Base-by-base conservation (phyloP, 1,140 invertebrate genomes). In the Manduca sexta region DNA sequence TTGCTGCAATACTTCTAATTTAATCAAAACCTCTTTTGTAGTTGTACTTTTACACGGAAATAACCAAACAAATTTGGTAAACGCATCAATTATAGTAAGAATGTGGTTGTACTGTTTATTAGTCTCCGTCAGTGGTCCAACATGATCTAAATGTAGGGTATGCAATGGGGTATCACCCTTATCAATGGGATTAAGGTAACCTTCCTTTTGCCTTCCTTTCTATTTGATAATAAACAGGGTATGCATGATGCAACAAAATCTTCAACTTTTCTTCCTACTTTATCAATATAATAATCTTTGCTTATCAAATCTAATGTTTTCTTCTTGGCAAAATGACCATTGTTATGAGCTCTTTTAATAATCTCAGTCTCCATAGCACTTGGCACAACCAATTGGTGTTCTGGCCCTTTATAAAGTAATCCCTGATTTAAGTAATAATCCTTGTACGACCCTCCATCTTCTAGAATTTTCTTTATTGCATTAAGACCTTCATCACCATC, bases 171-270 rank as follows among this genome's bases (percentile, higher is more conserved):
- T 17, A 13, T 59, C 39, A 10, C 41, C 51, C 39, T 81, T 79
- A 3, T 63, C 53, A 11, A 75, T 75, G 0, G 64, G 51, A 35
- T 64, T 45, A 0, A 82, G 30, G 16, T 68, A 69, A n/a, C 73
- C 73, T 57, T 84, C 72, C 31, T 71, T 47, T 82, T 86, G 14
- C 78, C 78, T 33, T 49, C 18, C 43, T 86, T 84, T 12, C 54
- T 71, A 8, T 60, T 59, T 5, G 63, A 60, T 42, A 85, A 50
- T 8, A 86, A 60, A 45, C 75, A 86, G 11, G 55, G 55, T 11
- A 84, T 56, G 59, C 78, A 85, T 47, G 52, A 70, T 2, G 8
- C 15, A n/a, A 84, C 56, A 26, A 57, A 53, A 0, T 70, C 56
- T 35, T 79, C 54, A 11, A 86, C 46, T 48, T 75, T 78, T 7